These are phyloP conservation scores for Empidonax alnorum DNA, from an alignment of 2,113 vertebrate genomes.

Conservation along the genomic window DNA sequence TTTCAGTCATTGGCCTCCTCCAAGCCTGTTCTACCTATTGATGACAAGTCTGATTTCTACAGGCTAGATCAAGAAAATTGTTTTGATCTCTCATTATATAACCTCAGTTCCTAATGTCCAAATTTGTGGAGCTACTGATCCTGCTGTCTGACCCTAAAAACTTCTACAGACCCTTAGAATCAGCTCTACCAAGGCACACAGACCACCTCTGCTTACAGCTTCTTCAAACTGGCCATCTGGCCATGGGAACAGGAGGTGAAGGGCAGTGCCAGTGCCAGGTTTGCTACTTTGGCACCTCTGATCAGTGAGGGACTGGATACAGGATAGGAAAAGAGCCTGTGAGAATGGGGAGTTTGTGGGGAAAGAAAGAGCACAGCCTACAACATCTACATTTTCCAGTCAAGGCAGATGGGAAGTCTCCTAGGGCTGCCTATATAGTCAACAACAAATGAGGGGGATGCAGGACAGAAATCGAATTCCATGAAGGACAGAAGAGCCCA, in stretches of 20 bases:
- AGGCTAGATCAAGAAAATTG: not conserved
- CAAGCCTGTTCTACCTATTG: not conserved
- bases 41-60: not conserved
- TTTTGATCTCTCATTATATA: not conserved
- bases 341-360: not conserved
- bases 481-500: not conserved
- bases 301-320: not conserved
- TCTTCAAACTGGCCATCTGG: not conserved
- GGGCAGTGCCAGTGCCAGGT: not conserved
- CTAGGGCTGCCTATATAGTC: not conserved
- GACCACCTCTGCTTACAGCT: not conserved
- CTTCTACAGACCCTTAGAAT: not conserved
- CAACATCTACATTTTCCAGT: not conserved
- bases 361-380: not conserved
- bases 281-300: not conserved
- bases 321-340: not conserved
- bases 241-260: not conserved
- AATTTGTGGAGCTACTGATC: not conserved
- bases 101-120: not conserved
- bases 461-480: fast-evolving
- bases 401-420: not conserved
- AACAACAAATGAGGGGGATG: not conserved
- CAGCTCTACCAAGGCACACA: not conserved
- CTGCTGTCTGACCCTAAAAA: not conserved
- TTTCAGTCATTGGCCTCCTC: not conserved